phyloP scores from a whole-genome alignment of 2,113 vertebrate genomes.

The Recurvirostra avosetta region DNA sequence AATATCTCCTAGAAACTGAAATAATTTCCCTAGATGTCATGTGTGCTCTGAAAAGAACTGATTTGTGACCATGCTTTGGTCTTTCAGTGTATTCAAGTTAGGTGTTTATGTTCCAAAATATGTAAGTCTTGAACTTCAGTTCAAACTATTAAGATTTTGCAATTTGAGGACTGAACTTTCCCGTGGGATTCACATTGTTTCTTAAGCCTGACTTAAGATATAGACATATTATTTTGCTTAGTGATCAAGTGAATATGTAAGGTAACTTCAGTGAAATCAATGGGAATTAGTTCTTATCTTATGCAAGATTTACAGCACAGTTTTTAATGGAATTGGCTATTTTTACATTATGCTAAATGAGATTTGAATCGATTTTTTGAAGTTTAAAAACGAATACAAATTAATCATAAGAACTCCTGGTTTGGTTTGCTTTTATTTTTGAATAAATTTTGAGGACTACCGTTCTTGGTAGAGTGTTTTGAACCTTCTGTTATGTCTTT shows the following conservation, averaged over 20 bases:
- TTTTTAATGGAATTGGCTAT: background rate
- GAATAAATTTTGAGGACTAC: background rate
- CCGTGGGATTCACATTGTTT: background rate
- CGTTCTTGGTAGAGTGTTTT: background rate
- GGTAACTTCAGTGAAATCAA: background rate
- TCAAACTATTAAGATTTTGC: background rate
- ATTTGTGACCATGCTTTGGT: background rate
- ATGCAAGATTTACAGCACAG: background rate
- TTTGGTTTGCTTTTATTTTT: background rate
- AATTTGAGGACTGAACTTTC: background rate
- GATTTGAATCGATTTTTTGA: background rate
- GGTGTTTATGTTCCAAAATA: background rate
- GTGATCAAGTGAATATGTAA: background rate
- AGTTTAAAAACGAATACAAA: background rate
- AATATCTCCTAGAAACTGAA: background rate
- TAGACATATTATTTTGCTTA: background rate
- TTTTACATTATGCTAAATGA: background rate
- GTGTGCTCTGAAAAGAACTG: background rate
- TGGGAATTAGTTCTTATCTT: background rate
- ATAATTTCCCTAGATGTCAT: background rate
- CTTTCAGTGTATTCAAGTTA: background rate
- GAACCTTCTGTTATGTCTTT: background rate
- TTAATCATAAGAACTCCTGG: background rate
- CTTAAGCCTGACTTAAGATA: background rate
- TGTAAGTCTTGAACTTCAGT: background rate